phyloP scores from a whole-genome alignment of 1,140 invertebrate genomes.

The Gonioctena quinquepunctata region DNA sequence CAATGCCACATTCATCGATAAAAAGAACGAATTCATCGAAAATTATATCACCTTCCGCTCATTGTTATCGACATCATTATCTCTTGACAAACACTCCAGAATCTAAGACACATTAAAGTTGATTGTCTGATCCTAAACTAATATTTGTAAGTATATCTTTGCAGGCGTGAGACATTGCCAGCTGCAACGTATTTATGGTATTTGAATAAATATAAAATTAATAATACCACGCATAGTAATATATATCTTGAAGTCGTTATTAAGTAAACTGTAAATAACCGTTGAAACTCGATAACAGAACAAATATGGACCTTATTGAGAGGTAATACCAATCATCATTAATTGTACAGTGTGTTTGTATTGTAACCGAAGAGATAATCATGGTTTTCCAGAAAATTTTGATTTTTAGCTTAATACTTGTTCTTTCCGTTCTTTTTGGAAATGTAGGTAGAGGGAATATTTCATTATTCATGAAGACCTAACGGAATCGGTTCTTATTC shows the following conservation, averaged over 20 bases:
- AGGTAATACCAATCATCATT: constrained; percentile 18
- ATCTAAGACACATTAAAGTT: constrained; percentile 25
- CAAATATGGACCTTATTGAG: constrained; percentile 19
- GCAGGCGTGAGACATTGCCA: constrained; percentile 30
- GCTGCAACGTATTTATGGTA: constrained; percentile 28
- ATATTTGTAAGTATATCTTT: constrained; percentile 31
- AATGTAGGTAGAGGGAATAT: too few relatives aligned
- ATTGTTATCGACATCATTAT: constrained; percentile 27
- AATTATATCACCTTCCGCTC: constrained; percentile 21
- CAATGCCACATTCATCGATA: constrained; percentile 6
- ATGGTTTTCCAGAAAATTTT: background rate
- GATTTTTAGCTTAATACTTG: background rate
- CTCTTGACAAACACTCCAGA: constrained; percentile 24
- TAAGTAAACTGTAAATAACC: constrained; percentile 19
- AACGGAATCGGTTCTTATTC: too few relatives aligned
- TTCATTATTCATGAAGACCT: too few relatives aligned
- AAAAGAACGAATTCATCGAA: constrained; percentile 17
- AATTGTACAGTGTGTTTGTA: constrained; percentile 9
- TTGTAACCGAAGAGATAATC: constrained; percentile 20
- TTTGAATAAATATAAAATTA: constrained; percentile 31
- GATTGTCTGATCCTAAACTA: constrained; percentile 31
- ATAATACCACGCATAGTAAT: constrained; percentile 16
- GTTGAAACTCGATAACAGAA: constrained; percentile 21
- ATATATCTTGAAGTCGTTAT: constrained; percentile 18
- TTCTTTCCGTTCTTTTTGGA: too few relatives aligned